Base-by-base conservation (phyloP, 2,113 vertebrate genomes). In the Cyprinodon variegatus region DNA sequence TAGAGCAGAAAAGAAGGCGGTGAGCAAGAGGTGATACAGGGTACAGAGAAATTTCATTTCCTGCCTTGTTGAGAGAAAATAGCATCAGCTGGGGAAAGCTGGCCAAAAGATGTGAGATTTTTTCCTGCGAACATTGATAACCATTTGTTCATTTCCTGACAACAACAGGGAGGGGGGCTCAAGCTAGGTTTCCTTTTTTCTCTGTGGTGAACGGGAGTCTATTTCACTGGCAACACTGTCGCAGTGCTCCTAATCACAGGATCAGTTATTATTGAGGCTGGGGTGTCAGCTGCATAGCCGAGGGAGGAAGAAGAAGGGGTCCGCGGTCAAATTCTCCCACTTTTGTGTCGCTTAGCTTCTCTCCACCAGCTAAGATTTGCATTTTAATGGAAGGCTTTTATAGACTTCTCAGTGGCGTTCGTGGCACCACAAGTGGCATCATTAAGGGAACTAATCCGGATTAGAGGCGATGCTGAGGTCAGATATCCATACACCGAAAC, bases 101-200 rank as follows among this genome's bases (percentile, higher is more conserved):
- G 95, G 96, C 94, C 72, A 89, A 77, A 90, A 96, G 97, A 98
- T 98, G 88, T 92, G 92, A 96, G 96, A 97, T 94, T 94, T 94
- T 69, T 20, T 76, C 69, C 91, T 93, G 94, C 90, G 93, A 96
- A 97, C 96, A 96, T 95, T 97, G 96, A 99, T 98, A 98, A 97
- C 95, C 96, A 95, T 97, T 98, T 97, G 96, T 97, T 98, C 97
- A 99, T 99, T 99, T 99, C 97, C 98, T 98, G 97, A 98, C 97
- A 96, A 97, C 97, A 98, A 97, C 95, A 96, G 95, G 38, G 41
- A 22, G 92, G 95, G 85, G 82, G 95, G 83, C 85, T 96, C 87
- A 95, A 95, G 95, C 94, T 95, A 90, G 92, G 94, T 94, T 92
- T 94, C 94, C 93, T 93, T 92, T 94, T 95, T 29, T 75, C 86